Conservation (phyloP, 2,797 vertebrate genomes). For the Chelonia mydas region DNA sequence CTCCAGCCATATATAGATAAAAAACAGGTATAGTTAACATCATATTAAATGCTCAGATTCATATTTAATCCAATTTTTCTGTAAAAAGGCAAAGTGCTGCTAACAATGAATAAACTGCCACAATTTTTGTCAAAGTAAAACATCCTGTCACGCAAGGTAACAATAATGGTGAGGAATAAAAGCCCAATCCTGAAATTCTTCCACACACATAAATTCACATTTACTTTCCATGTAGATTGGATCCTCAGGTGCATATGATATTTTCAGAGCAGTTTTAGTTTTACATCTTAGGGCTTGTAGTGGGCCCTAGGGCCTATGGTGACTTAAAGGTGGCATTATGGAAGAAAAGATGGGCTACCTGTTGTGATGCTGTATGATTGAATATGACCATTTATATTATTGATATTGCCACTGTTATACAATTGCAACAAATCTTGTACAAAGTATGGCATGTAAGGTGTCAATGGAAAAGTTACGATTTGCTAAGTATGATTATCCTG, state of each 20-base stretch:
- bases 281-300: not conserved
- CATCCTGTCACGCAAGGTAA: not conserved
- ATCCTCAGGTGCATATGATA: not conserved
- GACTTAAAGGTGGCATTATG: not conserved
- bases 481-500: too few relatives aligned
- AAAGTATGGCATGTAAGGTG: too few relatives aligned
- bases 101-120: not conserved
- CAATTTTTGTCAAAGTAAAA: not conserved
- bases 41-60: not conserved
- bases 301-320: not conserved
- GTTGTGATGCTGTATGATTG: too few relatives aligned
- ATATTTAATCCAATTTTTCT: not conserved
- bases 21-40: not conserved
- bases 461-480: too few relatives aligned
- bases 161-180: not conserved
- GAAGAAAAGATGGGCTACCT: conserved; percentile 5
- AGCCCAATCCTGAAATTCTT: not conserved
- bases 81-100: not conserved
- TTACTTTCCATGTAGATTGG: not conserved
- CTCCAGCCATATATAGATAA: not conserved
- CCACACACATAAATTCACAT: not conserved
- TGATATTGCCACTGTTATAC: too few relatives aligned
- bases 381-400: too few relatives aligned
- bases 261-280: not conserved
- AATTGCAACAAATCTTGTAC: too few relatives aligned